Base-by-base conservation (phyloP, 2,797 vertebrate genomes). In the Peromyscus melanophrys region DNA sequence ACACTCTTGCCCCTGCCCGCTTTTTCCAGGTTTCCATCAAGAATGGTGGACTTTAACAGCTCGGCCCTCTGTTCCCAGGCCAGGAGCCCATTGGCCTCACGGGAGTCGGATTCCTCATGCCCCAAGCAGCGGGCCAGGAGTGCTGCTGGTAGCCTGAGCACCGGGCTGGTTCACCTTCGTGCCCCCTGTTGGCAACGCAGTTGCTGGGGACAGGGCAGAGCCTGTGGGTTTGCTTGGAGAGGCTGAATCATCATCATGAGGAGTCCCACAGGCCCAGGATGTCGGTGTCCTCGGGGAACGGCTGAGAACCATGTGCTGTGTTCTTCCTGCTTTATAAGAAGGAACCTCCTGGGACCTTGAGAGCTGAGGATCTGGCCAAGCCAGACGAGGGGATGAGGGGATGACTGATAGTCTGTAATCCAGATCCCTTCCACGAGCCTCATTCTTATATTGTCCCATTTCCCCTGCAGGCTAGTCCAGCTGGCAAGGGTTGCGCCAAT, bases 281-380 rank as follows among this genome's bases (percentile, higher is more conserved):
- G 40, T 57, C 25, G 46, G 63, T 31, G 43, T 82, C 40, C 89
- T 90, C 21, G 4, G 19, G 65, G 81, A 91, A 43, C 65, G 82
- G 52, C 80, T 69, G 76, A 78, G 76, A 92, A 25, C 34, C 0
- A 0, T 12, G 27, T 37, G 27, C 59, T 80, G 1, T 16, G 0
- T 61, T 93, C 90, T 92, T 69, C 63, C 34, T n/a, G 19, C 65
- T 93, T 77, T 88, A 29, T 76, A 82, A 92, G 67, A 82, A 43
- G 71, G 78, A 46, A 63, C 46, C 61, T 77, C 82, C 29, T 9
- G 37, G 61, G 67, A 14, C 82, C 40, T 31, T 1, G 37, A 46
- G 34, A 69, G n/a, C 84, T 27, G 52, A 81, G 57, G 57, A n/a
- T 25, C 37, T 61, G 55, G 69, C 87, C 1, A 0, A 61, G 63